These are phyloP conservation scores for Eptatretus burgeri DNA, from an alignment of 2,113 vertebrate genomes.

Conservation along the genomic window DNA sequence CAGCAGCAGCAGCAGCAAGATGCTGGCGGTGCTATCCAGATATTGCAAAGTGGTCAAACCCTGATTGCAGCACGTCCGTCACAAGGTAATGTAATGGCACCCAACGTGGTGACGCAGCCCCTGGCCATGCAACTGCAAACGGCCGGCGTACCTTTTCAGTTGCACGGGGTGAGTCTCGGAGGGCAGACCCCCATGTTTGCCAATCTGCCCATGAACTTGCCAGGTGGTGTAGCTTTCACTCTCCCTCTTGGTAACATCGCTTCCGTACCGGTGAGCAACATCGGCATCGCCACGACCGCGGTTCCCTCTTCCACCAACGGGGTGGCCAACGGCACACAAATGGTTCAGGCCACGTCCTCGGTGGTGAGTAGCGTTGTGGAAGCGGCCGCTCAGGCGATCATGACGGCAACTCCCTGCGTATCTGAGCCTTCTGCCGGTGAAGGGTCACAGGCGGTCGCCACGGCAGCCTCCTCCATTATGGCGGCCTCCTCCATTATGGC, in stretches of 20 bases:
- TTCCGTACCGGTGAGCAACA: constrained; percentile 13
- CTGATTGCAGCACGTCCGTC: too few relatives aligned
- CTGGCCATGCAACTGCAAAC: too few relatives aligned
- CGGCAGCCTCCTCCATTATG: constrained; percentile 14
- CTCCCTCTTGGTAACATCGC: constrained; percentile 42
- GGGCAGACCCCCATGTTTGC: constrained; percentile 63
- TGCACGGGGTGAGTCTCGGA: constrained; percentile 49
- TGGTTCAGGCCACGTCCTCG: neutral
- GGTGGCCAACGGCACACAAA: neutral
- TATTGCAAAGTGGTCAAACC: too few relatives aligned
- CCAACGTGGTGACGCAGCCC: too few relatives aligned
- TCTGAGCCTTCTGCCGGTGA: neutral
- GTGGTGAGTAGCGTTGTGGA: neutral
- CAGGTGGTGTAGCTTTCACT: constrained; percentile 58
- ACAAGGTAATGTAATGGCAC: too few relatives aligned
- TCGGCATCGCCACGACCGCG: constrained; percentile 5
- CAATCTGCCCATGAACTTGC: constrained; percentile 62
- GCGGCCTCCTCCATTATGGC: constrained; percentile 15
- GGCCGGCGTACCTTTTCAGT: constrained; percentile 18
- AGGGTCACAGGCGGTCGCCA: neutral
- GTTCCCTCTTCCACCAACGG: neutral
- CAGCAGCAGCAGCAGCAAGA: too few relatives aligned
- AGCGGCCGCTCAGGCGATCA: neutral
- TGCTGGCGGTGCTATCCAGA: too few relatives aligned
- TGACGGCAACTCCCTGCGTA: neutral